A percentile compares a stretch with the other conserved stretches of the same genome.
Evolutionary conservation across 1,140 invertebrate species (phyloP).

Genomic region (Copidosoma floridanum): DNA sequence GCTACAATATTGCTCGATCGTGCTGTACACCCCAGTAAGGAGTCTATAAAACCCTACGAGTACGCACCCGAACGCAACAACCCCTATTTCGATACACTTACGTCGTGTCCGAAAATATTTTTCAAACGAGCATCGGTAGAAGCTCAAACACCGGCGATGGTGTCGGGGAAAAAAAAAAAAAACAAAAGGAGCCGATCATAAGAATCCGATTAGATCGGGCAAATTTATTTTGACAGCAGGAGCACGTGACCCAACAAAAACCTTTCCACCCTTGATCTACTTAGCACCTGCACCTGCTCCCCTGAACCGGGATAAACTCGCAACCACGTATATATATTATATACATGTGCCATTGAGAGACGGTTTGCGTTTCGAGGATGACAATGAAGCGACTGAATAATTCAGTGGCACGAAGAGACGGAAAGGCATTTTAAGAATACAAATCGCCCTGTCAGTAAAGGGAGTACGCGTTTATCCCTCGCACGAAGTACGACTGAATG

Average conservation of each 20-base stretch:
- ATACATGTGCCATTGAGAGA: too few species aligned
- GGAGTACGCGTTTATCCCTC: neutral
- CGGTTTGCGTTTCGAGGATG: slow-evolving; percentile 15
- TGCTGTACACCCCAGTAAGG: too few species aligned
- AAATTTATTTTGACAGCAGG: slow-evolving; percentile 52
- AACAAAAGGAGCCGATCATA: slow-evolving; percentile 34
- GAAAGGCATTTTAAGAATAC: slow-evolving; percentile 4
- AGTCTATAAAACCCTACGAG: too few species aligned
- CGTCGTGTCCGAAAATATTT: too few species aligned
- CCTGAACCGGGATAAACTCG: slow-evolving; percentile 13
- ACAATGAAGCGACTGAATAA: slow-evolving; percentile 18
- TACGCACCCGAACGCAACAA: too few species aligned
- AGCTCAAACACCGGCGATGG: too few species aligned
- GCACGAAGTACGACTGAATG: too few species aligned
- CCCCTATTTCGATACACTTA: too few species aligned
- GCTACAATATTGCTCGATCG: too few species aligned
- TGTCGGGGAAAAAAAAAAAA: slow-evolving; percentile 22
- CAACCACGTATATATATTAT: too few species aligned
- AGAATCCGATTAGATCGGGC: slow-evolving; percentile 44
- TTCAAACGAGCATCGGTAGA: too few species aligned
- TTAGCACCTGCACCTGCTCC: slow-evolving; percentile 49
- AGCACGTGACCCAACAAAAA: slow-evolving; percentile 55
- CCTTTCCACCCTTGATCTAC: slow-evolving; percentile 44
- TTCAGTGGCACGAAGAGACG: slow-evolving; percentile 1
- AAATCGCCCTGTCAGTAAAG: neutral